A percentile compares a stretch with the other conserved stretches of the same genome.
phyloP scores from a whole-genome alignment of 2,113 vertebrate species.

The Euleptes europaea region DNA sequence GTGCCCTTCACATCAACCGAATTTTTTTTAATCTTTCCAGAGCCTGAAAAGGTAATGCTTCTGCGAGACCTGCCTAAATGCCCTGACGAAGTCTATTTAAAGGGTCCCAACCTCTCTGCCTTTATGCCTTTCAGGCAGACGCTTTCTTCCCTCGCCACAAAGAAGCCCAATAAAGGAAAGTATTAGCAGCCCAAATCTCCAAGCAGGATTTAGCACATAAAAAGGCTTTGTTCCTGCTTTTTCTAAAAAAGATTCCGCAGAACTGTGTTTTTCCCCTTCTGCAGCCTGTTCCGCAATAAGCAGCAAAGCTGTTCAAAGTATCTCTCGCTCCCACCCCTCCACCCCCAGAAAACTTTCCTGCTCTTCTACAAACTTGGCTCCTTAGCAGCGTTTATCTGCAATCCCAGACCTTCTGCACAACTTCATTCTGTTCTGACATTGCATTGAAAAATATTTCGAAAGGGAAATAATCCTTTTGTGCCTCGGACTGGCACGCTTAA shows the following conservation, averaged over 20 bases:
- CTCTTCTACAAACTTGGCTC: neutral
- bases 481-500: neutral
- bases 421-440: neutral
- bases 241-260: neutral
- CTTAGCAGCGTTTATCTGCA: neutral
- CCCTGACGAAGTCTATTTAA: neutral
- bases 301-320: neutral
- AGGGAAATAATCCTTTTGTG: constrained; percentile 5
- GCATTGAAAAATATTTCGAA: neutral
- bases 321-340: neutral
- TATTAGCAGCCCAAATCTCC: neutral
- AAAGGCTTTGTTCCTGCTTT: neutral
- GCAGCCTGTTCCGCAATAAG: neutral
- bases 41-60: neutral
- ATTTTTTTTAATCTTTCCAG: neutral
- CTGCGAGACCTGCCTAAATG: neutral
- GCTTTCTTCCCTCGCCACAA: neutral
- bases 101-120: fast-evolving
- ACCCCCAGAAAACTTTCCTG: neutral
- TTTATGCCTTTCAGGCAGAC: neutral
- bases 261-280: neutral
- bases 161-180: neutral
- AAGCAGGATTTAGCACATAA: neutral
- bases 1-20: neutral
- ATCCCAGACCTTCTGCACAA: neutral